Conservation (phyloP, 2,797 vertebrate species). For the Coccyzus lansbergi region DNA sequence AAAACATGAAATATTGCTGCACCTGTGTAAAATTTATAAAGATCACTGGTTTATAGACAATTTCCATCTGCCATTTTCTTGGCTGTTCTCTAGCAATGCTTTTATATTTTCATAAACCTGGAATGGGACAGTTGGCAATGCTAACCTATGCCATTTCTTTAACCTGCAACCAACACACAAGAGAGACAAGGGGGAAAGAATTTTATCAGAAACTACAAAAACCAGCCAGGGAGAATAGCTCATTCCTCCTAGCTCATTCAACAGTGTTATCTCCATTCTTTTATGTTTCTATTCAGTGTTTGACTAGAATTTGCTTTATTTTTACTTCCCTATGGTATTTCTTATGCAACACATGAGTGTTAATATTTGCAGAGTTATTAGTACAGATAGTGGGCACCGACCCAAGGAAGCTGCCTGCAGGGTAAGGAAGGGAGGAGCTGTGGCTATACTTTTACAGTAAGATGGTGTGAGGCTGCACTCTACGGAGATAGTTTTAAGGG, state of each 20-base stretch:
- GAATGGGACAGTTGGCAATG: background rate
- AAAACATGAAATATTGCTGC: background rate
- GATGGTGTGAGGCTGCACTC: background rate
- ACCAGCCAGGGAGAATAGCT: background rate
- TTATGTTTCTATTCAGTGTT: background rate
- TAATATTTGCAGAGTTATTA: background rate
- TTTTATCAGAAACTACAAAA: background rate
- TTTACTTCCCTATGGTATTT: background rate
- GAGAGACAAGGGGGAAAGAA: background rate
- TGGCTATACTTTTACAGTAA: background rate
- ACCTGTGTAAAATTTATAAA: background rate
- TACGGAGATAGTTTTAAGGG: background rate
- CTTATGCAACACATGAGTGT: background rate
- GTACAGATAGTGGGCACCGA: background rate
- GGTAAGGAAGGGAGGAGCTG: background rate
- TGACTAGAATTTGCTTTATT: background rate
- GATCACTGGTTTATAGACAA: background rate
- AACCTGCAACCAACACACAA: background rate
- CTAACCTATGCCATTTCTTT: background rate
- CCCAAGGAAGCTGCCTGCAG: background rate
- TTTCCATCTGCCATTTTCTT: background rate
- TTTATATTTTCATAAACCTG: background rate
- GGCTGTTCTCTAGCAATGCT: background rate
- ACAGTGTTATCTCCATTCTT: background rate
- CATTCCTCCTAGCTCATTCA: background rate